Conservation (phyloP, 2,113 vertebrate species). For the Columba livia region DNA sequence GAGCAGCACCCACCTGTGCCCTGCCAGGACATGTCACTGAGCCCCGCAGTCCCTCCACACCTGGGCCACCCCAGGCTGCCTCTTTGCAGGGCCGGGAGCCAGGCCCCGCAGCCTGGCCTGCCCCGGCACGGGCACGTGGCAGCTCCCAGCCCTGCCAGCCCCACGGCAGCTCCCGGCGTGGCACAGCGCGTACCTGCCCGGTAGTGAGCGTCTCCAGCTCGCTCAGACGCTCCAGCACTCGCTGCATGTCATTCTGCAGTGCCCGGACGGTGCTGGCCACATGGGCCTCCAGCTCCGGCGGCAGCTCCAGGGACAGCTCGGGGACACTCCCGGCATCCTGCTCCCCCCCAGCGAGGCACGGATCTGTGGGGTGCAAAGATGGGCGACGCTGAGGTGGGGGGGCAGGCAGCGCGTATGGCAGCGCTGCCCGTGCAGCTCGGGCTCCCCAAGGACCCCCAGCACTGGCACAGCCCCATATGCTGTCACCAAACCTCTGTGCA, state of each 20-base stretch:
- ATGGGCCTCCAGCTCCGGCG: conserved; percentile 72
- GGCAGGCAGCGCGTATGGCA: neutral
- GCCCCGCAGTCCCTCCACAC: fast-evolving
- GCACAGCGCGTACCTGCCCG: conserved; percentile 67
- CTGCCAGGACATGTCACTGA: fast-evolving
- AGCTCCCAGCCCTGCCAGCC: neutral
- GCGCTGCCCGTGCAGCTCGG: too few relatives aligned
- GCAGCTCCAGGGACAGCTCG: neutral
- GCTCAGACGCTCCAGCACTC: conserved; percentile 82
- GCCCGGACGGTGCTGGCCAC: conserved; percentile 80
- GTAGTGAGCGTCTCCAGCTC: conserved; percentile 78
- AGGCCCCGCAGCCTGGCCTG: neutral
- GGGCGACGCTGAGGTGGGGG: fast-evolving
- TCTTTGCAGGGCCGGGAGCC: fast-evolving
- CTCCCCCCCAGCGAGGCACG: fast-evolving
- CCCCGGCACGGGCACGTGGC: fast-evolving
- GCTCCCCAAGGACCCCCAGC: too few relatives aligned
- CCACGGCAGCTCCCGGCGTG: fast-evolving
- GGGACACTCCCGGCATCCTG: fast-evolving
- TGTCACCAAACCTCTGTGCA: too few relatives aligned
- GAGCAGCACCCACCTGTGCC: neutral
- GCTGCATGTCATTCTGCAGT: conserved; percentile 86
- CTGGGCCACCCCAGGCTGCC: fast-evolving
- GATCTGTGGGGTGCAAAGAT: neutral
- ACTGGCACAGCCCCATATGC: too few relatives aligned